Percentiles rank a stretch among this genome's conserved stretches.
Evolutionary conservation across 2,888 invertebrate genomes (phyloP).

Genomic region (Dryomyza anilis): DNA sequence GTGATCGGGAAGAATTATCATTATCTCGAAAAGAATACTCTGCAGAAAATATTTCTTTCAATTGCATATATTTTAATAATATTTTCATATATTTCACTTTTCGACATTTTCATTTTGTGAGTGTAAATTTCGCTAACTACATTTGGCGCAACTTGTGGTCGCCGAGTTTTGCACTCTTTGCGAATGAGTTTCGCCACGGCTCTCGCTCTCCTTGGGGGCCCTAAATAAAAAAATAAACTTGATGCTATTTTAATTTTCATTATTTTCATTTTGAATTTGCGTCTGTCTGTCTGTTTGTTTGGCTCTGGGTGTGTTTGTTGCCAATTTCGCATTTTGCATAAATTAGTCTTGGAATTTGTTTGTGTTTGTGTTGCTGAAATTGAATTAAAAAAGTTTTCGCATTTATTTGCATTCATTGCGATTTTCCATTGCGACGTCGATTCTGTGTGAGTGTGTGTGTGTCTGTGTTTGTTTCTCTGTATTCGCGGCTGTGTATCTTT

Average conservation of each 20-base stretch:
- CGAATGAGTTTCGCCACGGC: not conserved
- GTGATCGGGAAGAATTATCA: no score
- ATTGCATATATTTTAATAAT: no score
- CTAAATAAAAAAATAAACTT: no score
- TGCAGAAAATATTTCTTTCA: no score
- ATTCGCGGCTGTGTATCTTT: no score
- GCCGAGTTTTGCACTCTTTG: not conserved
- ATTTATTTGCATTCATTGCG: conserved; percentile 11
- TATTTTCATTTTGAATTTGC: not conserved
- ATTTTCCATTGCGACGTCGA: not conserved
- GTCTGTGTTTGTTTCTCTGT: no score
- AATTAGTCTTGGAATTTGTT: not conserved
- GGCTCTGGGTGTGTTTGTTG: not conserved
- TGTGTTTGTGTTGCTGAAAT: conserved; percentile 11
- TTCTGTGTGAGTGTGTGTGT: no score
- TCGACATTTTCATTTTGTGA: no score
- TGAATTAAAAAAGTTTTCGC: conserved; percentile 15
- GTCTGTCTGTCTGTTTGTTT: not conserved
- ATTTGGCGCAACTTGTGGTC: no score
- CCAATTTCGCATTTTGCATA: not conserved
- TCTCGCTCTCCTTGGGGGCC: not conserved
- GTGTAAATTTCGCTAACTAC: no score
- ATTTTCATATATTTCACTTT: no score
- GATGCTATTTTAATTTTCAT: not conserved
- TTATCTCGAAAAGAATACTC: no score